These are phyloP conservation scores for Planococcus citri DNA, from an alignment of 1,140 invertebrate genomes.

Conservation along the genomic window DNA sequence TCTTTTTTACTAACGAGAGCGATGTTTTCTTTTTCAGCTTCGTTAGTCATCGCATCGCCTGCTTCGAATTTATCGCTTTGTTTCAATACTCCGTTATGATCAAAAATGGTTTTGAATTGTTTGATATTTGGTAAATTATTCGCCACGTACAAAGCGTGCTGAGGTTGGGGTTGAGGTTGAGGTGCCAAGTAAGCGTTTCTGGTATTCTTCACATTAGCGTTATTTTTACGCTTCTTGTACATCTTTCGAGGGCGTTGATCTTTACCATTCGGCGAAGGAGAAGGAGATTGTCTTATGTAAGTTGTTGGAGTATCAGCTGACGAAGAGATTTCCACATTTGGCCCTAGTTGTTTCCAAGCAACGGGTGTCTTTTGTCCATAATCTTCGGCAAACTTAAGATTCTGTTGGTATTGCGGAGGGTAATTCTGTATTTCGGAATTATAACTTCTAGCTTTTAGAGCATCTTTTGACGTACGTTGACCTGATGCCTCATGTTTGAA, in stretches of 20 bases:
- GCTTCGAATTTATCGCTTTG: conserved; percentile 10
- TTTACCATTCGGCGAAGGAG: neutral
- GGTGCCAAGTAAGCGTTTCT: neutral
- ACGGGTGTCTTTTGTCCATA: conserved; percentile 23
- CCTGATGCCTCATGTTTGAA: no score
- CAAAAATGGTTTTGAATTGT: neutral
- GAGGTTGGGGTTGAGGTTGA: no score
- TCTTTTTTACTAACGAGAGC: neutral
- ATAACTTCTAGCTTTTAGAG: neutral
- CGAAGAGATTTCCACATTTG: conserved; percentile 26
- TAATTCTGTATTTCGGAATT: neutral
- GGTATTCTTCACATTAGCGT: neutral
- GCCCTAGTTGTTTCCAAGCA: conserved; percentile 26
- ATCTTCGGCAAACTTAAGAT: conserved; percentile 14
- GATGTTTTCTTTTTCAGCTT: neutral
- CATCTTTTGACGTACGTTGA: neutral
- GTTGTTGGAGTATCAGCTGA: neutral
- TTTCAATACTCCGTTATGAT: neutral
- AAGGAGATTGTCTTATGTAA: neutral
- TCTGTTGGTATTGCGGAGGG: neutral
- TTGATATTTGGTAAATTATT: neutral
- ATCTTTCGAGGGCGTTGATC: neutral
- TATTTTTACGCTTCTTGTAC: conserved; percentile 8
- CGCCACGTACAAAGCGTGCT: neutral
- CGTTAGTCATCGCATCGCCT: neutral